These are phyloP conservation scores for Girardinus metallicus DNA, from an alignment of 2,797 vertebrate species.

Conservation along the genomic window DNA sequence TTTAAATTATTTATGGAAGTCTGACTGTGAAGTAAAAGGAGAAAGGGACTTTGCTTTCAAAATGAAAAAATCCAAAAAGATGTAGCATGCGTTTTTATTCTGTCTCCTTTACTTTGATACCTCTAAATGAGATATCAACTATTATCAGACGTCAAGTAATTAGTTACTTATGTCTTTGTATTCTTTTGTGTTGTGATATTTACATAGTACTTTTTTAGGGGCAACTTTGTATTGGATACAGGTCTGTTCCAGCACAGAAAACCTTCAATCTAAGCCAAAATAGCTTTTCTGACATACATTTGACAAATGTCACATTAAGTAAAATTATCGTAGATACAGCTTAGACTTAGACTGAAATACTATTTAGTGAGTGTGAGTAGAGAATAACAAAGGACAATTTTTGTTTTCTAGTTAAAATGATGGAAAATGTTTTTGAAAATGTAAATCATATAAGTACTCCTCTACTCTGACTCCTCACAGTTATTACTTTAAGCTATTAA, in stretches of 20 bases:
- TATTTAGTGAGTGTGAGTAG: not conserved
- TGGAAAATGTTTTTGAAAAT: not conserved
- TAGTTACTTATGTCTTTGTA: not conserved
- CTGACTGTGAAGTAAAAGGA: not conserved
- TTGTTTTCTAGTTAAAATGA: not conserved
- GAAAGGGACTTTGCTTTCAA: not conserved
- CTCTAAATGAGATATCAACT: not conserved
- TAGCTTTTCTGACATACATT: not conserved
- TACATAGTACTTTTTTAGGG: not conserved
- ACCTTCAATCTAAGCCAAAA: not conserved
- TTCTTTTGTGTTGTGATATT: not conserved
- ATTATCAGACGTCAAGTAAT: not conserved
- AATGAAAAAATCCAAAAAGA: not conserved
- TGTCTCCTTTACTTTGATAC: not conserved
- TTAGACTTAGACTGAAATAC: not conserved
- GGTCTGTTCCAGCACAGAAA: not conserved
- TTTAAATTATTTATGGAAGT: not conserved
- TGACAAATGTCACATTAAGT: not conserved
- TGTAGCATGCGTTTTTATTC: not conserved
- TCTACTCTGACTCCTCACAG: not conserved
- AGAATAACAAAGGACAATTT: not conserved
- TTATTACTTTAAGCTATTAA: constrained; percentile 1
- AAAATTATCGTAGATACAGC: not conserved
- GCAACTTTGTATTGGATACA: not conserved
- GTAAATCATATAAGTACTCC: not conserved